Conservation (phyloP, 2,113 vertebrate species). For the Seriola quinqueradiata region DNA sequence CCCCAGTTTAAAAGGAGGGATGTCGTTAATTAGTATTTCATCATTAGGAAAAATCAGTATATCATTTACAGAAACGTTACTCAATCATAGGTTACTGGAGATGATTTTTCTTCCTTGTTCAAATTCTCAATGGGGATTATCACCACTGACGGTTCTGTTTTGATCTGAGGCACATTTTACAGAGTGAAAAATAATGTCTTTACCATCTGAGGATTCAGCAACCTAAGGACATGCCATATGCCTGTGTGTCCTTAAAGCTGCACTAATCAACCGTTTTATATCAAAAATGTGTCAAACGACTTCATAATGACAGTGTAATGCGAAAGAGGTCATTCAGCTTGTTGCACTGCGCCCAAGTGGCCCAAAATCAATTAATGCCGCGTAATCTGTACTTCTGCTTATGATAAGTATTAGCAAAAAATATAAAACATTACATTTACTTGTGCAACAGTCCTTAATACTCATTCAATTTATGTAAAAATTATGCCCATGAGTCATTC, state of each 20-base stretch:
- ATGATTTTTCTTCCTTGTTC: conserved; percentile 28
- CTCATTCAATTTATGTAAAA: conserved; percentile 21
- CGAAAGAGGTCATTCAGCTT: conserved; percentile 4
- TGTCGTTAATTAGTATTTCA: conserved; percentile 69
- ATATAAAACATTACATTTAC: background rate
- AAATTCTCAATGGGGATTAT: conserved; percentile 55
- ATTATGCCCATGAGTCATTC: conserved; percentile 3
- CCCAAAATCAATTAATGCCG: background rate
- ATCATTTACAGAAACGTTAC: conserved; percentile 67
- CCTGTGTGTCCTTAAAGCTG: background rate
- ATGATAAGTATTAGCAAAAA: background rate
- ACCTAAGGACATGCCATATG: conserved; percentile 8
- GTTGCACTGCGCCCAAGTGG: background rate
- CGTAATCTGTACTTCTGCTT: background rate
- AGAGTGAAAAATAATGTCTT: conserved; percentile 19
- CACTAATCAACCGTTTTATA: conserved; percentile 17
- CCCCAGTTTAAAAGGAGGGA: conserved; percentile 37
- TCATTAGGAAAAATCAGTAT: conserved; percentile 72
- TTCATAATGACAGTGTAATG: background rate
- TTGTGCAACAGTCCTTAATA: background rate
- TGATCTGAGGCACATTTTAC: conserved; percentile 19
- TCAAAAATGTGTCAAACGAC: conserved; percentile 5
- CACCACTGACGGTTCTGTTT: conserved; percentile 32
- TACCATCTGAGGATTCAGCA: conserved; percentile 18
- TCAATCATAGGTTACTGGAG: conserved; percentile 45